Evolutionary conservation across 1,140 invertebrate species (phyloP), one percentile per base, ranked within the genome.

Genomic region (Drosophila sulfurigaster): DNA sequence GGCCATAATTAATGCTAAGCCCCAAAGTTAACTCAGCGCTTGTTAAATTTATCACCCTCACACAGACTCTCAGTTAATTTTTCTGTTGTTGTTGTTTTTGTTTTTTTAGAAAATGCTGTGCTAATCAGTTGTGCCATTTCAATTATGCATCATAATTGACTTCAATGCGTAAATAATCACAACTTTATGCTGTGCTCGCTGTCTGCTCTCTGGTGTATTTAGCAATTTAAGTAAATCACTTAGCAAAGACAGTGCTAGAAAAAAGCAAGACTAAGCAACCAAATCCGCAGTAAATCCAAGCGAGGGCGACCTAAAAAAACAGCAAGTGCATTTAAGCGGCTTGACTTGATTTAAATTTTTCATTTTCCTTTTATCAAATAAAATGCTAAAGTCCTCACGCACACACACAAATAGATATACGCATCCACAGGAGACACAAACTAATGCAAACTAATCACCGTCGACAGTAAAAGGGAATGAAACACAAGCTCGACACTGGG

Each of bases 391-490:
- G 62, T 73, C 35, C 48, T 51, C 51, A 30, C 38, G 43, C 64
- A 43, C 38, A 43, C 20, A 51, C n/a, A 64, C 52, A 46, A 28
- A 45, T 6, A 41, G n/a, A 48, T 1, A 52, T 30, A 20, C 13
- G 5, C 4, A 52, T 32, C 16, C 1, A 45, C 8, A 20, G 7
- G 15, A 59, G 13, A 16, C 28, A 20, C 30, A 59, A 45, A 78
- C 80, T 81, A 83, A 87, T 68, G 68, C 83, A 74, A 80, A 87
- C 85, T 87, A 87, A 87, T 87, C 83, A 78, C 83, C 78, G 83
- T 75, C 75, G 85, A 75, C 80, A 80, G 60, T 66, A 67, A 80
- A 72, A 75, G 28, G 48, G 65, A 79, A 87, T 73, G 52, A 71
- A 77, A 69, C 32, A 69, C 63, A 83, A 48, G 4, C 28, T 52